Base-by-base conservation (phyloP, 2,888 invertebrate species). In the Polymixis flavicincta region DNA sequence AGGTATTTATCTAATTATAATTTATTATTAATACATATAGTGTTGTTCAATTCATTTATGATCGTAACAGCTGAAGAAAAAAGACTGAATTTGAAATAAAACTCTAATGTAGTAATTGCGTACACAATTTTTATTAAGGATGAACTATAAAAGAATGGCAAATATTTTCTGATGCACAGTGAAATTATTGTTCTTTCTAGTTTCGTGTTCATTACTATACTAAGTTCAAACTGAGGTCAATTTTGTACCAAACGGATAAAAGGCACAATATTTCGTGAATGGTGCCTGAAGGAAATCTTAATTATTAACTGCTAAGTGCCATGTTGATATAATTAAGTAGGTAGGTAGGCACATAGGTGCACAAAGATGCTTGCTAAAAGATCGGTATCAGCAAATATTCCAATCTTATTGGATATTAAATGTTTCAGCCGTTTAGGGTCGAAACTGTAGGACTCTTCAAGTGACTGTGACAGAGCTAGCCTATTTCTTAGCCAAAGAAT, bases 201-300 rank as follows among this genome's bases (percentile, higher is more conserved):
- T 76, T 76, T 61, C 17, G 22, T 65, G 45, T 78, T n/a, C 25
- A 52, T 25, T 52, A 54, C 14, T 81, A 66, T 64, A 32, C 59
- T 60, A 59, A 52, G 77, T 79, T 61, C 54, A 78, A 60, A 55
- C 82, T 66, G 66, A 82, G 66, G 55, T 45, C 1, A 78, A 61
- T 66, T 17, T 11, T 66, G n/a, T 57, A 17, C 4, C 22, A 32
- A 11, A 11, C 6, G 0, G 32, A 32, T 55, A 32, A 32, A 57
- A 6, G 2, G 14, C 14, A 37, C 14, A 5, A 11, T 22, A 22
- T 0, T 6, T 14, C 19, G 17, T 28, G 1, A 7, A 28, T 28
- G 7, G 11, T 22, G 13, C 22, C 14, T 4, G n/a, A 37, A 37
- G 14, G 2, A 61, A 9, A 37, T n/a, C 61, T 61, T 17, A 9